Conservation (phyloP, 1,140 invertebrate species). For the Hydropsyche tenuis region DNA sequence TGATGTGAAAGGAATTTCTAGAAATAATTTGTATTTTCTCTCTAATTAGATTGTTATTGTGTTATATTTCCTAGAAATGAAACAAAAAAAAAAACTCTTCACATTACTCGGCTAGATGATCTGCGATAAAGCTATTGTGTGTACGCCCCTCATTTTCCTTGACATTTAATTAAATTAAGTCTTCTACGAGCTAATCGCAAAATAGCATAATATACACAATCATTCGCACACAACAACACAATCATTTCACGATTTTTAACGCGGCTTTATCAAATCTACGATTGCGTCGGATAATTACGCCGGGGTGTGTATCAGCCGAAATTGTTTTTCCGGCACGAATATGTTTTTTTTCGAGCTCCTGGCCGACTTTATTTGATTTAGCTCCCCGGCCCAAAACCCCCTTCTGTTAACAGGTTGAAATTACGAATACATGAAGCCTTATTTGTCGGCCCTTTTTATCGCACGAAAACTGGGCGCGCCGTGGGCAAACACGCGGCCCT, state of each 20-base stretch:
- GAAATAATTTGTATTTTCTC: no score
- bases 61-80: no score
- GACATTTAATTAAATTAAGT: no score
- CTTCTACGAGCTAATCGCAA: no score
- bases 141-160: no score
- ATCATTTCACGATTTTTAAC: neutral
- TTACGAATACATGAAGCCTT: neutral
- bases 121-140: no score
- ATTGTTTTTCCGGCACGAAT: slow-evolving; percentile 19
- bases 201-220: no score
- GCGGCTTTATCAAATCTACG: neutral
- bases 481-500: neutral
- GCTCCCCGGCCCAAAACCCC: neutral
- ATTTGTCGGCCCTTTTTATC: slow-evolving; percentile 12
- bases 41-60: no score
- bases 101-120: no score
- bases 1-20: no score
- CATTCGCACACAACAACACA: no score
- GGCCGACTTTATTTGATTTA: slow-evolving; percentile 3
- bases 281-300: neutral
- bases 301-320: neutral
- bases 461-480: slow-evolving; percentile 14
- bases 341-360: neutral
- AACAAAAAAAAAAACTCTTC: no score
- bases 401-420: slow-evolving; percentile 12